A percentile compares a stretch with the other conserved stretches of the same genome.
Conservation (phyloP, 2,113 vertebrate species). For the Tamias sibiricus region DNA sequence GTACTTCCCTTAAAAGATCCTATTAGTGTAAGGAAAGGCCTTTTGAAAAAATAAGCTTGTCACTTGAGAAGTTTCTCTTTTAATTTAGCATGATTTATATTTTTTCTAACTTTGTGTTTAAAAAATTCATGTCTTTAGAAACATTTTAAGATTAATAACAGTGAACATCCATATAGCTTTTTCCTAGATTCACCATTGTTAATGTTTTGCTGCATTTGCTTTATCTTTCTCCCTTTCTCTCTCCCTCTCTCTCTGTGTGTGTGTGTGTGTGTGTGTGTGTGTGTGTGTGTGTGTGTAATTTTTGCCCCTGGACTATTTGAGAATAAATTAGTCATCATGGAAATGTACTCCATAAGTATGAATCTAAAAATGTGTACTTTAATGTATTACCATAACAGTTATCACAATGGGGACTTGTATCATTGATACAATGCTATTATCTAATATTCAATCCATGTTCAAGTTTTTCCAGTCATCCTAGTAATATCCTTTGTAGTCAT, state of each 20-base stretch:
- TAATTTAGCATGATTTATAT: constrained; percentile 35
- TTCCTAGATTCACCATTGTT: background rate
- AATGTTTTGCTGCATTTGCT: background rate
- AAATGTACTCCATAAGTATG: background rate
- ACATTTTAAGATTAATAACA: background rate
- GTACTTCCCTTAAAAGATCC: background rate
- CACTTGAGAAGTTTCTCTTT: background rate
- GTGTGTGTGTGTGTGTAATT: background rate
- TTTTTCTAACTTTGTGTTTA: background rate
- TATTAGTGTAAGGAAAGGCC: background rate
- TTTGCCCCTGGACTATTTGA: background rate
- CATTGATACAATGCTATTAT: background rate
- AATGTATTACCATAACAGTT: background rate
- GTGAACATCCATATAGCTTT: background rate
- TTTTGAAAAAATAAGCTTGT: constrained; percentile 54
- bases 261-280: background rate
- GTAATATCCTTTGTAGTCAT: background rate
- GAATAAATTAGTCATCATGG: background rate
- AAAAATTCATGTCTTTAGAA: background rate
- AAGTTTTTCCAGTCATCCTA: background rate
- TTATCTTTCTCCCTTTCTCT: no score
- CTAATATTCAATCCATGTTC: background rate
- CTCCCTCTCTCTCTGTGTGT: no score
- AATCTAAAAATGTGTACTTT: background rate
- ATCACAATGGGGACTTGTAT: background rate